These are phyloP conservation scores for Dinocampus coccinellae DNA, from an alignment of 2,888 invertebrate species.

Conservation along the genomic window DNA sequence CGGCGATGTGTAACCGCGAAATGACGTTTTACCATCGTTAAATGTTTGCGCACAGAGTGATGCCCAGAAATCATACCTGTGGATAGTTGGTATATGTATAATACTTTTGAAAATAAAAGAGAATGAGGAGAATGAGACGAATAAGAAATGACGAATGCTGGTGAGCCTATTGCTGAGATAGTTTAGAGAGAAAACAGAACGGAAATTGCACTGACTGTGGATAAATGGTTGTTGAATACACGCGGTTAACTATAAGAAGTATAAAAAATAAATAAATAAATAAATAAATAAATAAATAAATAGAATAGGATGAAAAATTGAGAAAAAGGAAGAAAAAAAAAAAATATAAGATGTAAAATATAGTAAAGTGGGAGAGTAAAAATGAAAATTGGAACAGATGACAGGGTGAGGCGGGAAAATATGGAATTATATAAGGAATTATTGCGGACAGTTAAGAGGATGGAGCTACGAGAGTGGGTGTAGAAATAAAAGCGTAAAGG, in stretches of 20 bases:
- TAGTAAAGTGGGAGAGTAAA: no score
- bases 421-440: no score
- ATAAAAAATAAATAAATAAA: no score
- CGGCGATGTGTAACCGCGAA: slow-evolving; percentile 32
- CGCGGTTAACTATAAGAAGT: not conserved
- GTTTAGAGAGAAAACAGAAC: not conserved
- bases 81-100: not conserved
- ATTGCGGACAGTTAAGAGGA: no score
- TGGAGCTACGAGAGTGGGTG: no score
- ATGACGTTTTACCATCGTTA: slow-evolving; percentile 43
- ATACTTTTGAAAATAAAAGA: not conserved
- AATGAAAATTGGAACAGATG: no score
- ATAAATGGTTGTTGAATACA: not conserved
- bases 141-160: not conserved
- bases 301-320: not conserved
- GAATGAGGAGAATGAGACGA: not conserved
- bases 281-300: no score
- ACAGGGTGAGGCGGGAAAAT: no score
- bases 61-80: slow-evolving; percentile 31
- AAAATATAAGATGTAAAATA: not conserved
- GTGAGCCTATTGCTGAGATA: not conserved
- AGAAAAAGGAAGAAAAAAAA: not conserved
- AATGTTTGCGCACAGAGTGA: slow-evolving; percentile 38
- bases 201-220: not conserved
- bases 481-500: slow-evolving; percentile 5